These are phyloP conservation scores for Dasyornis broadbenti DNA, from an alignment of 2,113 vertebrate species.

Conservation along the genomic window DNA sequence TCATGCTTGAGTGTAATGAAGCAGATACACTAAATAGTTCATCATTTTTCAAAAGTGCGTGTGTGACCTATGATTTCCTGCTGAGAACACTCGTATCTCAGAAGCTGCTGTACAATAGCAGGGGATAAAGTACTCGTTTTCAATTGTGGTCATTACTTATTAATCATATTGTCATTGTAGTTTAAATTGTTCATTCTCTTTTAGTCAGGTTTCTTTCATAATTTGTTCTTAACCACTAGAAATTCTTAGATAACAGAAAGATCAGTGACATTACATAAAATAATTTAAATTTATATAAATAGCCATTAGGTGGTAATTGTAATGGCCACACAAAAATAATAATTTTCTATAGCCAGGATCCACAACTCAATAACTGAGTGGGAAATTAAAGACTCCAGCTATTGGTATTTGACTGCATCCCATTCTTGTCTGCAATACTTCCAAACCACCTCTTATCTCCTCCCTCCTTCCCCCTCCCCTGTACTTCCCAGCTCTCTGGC, in stretches of 20 bases:
- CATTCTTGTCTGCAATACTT: not conserved
- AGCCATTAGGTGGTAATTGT: not conserved
- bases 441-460: not conserved
- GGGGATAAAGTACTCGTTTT: not conserved
- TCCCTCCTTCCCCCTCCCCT: not conserved
- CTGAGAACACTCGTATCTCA: not conserved
- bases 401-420: not conserved
- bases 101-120: not conserved
- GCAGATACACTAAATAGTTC: not conserved
- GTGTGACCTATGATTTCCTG: not conserved
- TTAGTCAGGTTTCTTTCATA: not conserved
- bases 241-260: not conserved
- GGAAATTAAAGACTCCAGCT: not conserved
- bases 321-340: not conserved
- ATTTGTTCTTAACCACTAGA: not conserved
- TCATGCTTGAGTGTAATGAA: not conserved
- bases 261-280: not conserved
- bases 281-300: not conserved
- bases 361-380: not conserved
- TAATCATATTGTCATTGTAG: not conserved
- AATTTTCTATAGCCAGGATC: not conserved
- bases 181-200: not conserved
- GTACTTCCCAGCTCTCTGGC: not conserved
- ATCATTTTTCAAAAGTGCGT: not conserved
- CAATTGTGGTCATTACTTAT: not conserved